Evolutionary conservation across 2,113 vertebrate species (phyloP), one percentile per base, ranked within the genome.

Genomic region (Pseudorectes ferrugineus): DNA sequence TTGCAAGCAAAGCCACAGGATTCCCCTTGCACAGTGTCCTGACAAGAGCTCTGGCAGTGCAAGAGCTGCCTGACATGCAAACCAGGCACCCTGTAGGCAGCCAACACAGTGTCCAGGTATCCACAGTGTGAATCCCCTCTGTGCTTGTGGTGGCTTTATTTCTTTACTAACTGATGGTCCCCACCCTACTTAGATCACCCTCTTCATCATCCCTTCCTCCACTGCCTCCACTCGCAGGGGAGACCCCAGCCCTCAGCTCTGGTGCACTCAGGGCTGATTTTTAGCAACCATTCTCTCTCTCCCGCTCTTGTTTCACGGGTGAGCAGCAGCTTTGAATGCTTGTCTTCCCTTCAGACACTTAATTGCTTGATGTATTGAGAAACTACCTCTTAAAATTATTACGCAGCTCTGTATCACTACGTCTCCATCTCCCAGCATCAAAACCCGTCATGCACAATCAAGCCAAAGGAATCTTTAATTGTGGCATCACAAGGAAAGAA

Each of bases 361-460:
- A 93, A 92, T 43, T 78, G 90, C 42, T 88, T 86, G 75, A 96
- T 80, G 59, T 45, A 92, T 66, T 92, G 71, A 94, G 93, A 73
- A 88, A 71, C 43, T 77, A 79, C 71, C 49, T 88, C 57, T 83
- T 65, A 79, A 66, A 79, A 90, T 58, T 74, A 80, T n/a, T 45
- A 40, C 0, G 0, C 55, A 46, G 78, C 42, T 80, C 48, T 38
- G 26, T 81, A 72, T 67, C 79, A 46, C 52, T n/a, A 42, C n/a
- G 43, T 65, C 46, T 68, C 18, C 38, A 49, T 49, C 79, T 84
- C 85, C 55, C 62, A 70, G 61, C 38, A 42, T 43, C 57, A 76
- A 71, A 92, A 46, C 29, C 42, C 0, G 0, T 82, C 83, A 66
- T 10, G 49, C 74, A 86, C 70, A 74, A 88, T 93, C 58, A 89